phyloP scores from a whole-genome alignment of 2,888 invertebrate genomes.

The Papilio gigon region DNA sequence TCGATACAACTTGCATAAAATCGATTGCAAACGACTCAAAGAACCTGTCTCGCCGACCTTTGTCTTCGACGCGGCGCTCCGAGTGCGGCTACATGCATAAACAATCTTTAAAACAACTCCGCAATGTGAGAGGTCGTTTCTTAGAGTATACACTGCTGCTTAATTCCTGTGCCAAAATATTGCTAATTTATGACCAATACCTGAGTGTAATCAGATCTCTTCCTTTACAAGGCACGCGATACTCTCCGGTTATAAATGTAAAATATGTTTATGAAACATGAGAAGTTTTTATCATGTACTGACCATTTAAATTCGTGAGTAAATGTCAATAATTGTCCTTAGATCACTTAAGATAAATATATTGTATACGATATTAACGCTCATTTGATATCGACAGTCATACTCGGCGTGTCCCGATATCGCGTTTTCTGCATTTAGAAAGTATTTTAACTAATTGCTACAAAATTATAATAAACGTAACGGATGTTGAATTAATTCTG shows the following conservation, averaged over 20 bases:
- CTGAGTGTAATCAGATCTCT: conserved; percentile 29
- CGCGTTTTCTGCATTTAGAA: background rate
- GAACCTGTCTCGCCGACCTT: conserved; percentile 69
- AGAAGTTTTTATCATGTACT: background rate
- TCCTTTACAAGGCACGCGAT: conserved; percentile 17
- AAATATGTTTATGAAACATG: conserved; percentile 1
- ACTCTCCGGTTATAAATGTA: conserved; percentile 6
- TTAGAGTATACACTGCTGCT: conserved; percentile 18
- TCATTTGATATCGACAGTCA: background rate
- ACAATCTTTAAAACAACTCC: conserved; percentile 47
- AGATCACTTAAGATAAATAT: background rate
- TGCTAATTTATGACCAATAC: conserved; percentile 26
- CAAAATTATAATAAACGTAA: background rate
- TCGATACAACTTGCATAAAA: conserved; percentile 68
- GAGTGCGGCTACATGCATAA: conserved; percentile 43
- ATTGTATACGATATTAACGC: background rate
- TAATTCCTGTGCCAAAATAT: conserved; percentile 32
- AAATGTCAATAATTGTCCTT: background rate
- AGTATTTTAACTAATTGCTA: background rate
- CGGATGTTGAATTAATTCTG: background rate
- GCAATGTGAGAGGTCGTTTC: conserved; percentile 48
- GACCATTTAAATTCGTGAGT: background rate
- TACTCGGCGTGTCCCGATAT: background rate
- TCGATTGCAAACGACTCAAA: conserved; percentile 60
- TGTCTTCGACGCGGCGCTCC: conserved; percentile 57